These are phyloP conservation scores for cattle (Bos taurus) DNA, from an alignment of 2,113 vertebrate species.

Conservation along the genomic window DNA sequence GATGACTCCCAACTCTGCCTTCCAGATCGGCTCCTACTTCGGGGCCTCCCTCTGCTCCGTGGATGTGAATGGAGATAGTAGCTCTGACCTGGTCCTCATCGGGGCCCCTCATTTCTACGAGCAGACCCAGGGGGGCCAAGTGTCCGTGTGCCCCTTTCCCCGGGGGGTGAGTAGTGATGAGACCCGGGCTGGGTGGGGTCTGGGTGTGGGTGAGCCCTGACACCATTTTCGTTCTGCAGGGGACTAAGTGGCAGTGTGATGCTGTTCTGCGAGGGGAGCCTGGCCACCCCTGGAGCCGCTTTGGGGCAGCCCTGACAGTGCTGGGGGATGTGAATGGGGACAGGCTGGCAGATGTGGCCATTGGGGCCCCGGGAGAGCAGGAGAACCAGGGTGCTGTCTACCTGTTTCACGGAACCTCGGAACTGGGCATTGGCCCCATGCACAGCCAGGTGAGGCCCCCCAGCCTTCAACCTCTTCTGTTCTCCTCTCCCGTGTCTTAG, in stretches of 20 bases:
- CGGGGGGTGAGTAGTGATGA: not conserved
- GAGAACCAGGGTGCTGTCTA: constrained; percentile 84
- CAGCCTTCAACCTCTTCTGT: too few species aligned
- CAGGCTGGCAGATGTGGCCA: constrained; percentile 81
- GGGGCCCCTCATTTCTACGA: constrained; percentile 72
- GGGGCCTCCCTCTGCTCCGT: constrained; percentile 73
- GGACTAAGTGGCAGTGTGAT: constrained; percentile 20
- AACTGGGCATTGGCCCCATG: constrained; percentile 56
- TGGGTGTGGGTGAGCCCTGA: not conserved
- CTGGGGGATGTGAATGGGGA: constrained; percentile 87
- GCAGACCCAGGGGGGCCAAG: constrained; percentile 57
- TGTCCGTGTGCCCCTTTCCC: constrained; percentile 44
- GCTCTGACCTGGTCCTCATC: constrained; percentile 65
- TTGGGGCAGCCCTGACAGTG: constrained; percentile 82
- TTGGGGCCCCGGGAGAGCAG: constrained; percentile 87
- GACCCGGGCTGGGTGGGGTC: not conserved
- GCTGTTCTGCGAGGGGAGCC: constrained; percentile 46
- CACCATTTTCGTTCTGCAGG: not conserved
- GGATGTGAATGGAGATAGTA: constrained; percentile 58
- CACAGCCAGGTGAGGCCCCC: constrained; percentile 79
- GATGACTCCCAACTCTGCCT: not conserved
- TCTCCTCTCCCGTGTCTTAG: rapidly evolving
- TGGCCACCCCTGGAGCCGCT: constrained; percentile 78
- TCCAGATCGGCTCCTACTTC: constrained; percentile 78
- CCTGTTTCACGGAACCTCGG: constrained; percentile 80